Percentiles rank a stretch among this genome's conserved stretches.
phyloP scores from a whole-genome alignment of 2,797 vertebrate species.

The Eleutherodactylus coqui region DNA sequence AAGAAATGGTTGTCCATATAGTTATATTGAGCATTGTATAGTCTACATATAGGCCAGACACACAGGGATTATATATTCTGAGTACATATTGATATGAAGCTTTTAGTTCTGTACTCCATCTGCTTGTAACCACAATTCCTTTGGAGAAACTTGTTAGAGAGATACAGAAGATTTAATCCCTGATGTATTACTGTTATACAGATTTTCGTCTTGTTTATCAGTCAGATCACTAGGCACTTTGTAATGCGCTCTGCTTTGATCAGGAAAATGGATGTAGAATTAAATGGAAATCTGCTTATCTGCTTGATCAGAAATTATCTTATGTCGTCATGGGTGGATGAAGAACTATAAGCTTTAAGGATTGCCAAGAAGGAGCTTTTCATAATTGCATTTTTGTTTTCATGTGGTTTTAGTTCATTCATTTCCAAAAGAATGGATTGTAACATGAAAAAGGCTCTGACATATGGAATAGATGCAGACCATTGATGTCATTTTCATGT shows the following conservation, averaged over 20 bases:
- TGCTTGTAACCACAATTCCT: not conserved
- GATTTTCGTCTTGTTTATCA: not conserved
- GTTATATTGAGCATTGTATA: too few species aligned
- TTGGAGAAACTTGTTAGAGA: not conserved
- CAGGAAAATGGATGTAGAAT: slow-evolving; percentile 7
- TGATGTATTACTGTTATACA: not conserved
- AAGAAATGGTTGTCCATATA: too few species aligned
- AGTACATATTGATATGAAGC: not conserved
- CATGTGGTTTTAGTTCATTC: slow-evolving; percentile 31
- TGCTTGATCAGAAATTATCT: slow-evolving; percentile 5
- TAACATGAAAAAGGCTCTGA: slow-evolving; percentile 6
- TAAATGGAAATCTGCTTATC: slow-evolving; percentile 28
- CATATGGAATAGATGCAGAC: not conserved
- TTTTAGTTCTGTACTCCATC: not conserved
- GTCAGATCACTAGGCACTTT: not conserved
- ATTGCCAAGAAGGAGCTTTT: slow-evolving; percentile 4
- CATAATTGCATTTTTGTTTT: slow-evolving; percentile 22
- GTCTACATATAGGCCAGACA: too few species aligned
- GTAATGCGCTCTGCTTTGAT: slow-evolving; percentile 33
- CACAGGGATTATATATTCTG: not conserved
- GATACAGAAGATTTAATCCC: not conserved
- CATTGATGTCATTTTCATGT: not conserved
- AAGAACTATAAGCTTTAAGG: not conserved
- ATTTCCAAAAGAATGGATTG: not conserved
- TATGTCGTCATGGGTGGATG: slow-evolving; percentile 27